These are phyloP conservation scores for Caenorhabditis doughertyi DNA, from an alignment of 2,888 invertebrate genomes.

Conservation along the genomic window DNA sequence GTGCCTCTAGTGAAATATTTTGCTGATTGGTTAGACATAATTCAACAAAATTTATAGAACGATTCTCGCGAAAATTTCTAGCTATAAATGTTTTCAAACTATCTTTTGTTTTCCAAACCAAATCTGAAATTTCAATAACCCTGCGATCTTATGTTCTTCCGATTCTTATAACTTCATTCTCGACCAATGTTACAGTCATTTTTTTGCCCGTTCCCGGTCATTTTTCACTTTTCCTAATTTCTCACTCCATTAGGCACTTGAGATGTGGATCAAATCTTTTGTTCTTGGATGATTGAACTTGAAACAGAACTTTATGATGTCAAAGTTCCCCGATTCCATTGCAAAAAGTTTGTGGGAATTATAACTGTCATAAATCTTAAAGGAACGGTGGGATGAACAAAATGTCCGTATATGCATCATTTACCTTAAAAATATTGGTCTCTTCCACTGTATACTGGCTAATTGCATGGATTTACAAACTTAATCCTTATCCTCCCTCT, in stretches of 20 bases:
- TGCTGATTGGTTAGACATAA: no score
- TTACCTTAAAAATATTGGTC: conserved; percentile 26
- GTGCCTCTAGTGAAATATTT: no score
- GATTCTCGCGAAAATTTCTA: no score
- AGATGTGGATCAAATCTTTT: conserved; percentile 11
- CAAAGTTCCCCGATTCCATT: background rate
- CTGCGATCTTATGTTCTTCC: no score
- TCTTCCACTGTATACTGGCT: background rate
- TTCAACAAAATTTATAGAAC: no score
- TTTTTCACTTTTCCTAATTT: background rate
- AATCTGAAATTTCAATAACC: no score
- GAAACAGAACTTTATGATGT: conserved; percentile 19
- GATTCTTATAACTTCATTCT: no score
- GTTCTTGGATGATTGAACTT: conserved; percentile 27
- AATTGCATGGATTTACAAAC: conserved; percentile 55
- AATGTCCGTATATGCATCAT: conserved; percentile 21
- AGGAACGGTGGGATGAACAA: background rate
- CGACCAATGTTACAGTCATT: background rate
- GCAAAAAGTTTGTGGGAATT: background rate
- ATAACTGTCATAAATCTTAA: conserved; percentile 22
- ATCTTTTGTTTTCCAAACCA: no score
- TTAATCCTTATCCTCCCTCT: conserved; percentile 35
- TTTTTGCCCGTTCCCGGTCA: background rate
- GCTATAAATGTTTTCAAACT: no score
- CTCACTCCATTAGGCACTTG: background rate